Evolutionary conservation across 2,113 vertebrate species (phyloP), one percentile per base, ranked within the genome.

Genomic region (Cathartes aura): DNA sequence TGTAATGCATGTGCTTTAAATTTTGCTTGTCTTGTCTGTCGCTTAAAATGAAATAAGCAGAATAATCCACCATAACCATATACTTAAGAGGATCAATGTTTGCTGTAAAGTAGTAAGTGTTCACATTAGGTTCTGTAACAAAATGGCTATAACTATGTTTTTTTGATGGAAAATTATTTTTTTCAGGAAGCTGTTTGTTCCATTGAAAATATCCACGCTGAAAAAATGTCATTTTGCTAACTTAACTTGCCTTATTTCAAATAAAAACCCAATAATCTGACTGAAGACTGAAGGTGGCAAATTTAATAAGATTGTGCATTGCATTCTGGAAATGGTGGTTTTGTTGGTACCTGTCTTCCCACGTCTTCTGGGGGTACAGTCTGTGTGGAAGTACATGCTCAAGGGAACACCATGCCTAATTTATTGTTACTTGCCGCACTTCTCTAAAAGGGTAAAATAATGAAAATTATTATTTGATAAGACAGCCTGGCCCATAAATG

Each of bases 61-160:
- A 82, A 74, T 32, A 87, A 74, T 50, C 30, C 8, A 55, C 27
- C 24, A 29, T 48, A 63, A 15, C 24, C 6, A 22, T 26, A 42
- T 13, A 12, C 9, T 94, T 90, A 78, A 58, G 7, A 74, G 13
- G 15, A 81, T 71, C n/a, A 40, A 27, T 29, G 8, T 67, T 72
- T 72, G 6, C 15, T 42, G 12, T 26, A 79, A 66, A 47, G 6
- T 58, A 62, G 8, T 38, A 56, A 56, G 11, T 22, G 16, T 18
- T 70, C 34, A 53, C 6, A 23, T 70, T 64, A 63, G 0, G 2
- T 67, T 87, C 53, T 45, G 8, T 23, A 42, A 67, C n/a, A 71
- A 79, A 63, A 74, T 11, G 0, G 2, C 4, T 64, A 18, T n/a
- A 4, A 13, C 6, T 32, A 4, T 16, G 7, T 0, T 36, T 62